phyloP scores from a whole-genome alignment of 2,888 invertebrate genomes.

The Limnephilus marmoratus region DNA sequence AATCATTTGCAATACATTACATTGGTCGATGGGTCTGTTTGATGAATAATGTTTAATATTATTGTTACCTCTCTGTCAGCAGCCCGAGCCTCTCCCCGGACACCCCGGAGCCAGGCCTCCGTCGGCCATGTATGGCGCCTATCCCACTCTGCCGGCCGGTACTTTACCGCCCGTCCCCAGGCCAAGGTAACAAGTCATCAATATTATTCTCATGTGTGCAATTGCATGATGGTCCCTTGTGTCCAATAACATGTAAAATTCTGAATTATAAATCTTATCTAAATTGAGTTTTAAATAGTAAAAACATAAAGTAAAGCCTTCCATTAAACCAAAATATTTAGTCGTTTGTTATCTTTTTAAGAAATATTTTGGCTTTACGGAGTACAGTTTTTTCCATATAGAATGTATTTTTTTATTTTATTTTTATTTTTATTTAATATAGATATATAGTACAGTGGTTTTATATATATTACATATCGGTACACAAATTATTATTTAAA shows the following conservation, averaged over 20 bases:
- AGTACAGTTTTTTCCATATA: too few relatives aligned
- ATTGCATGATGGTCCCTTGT: background rate
- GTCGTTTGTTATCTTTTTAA: too few relatives aligned
- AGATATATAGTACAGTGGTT: too few relatives aligned
- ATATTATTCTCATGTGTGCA: background rate
- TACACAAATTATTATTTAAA: too few relatives aligned
- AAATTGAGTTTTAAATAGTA: background rate
- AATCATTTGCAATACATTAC: too few relatives aligned
- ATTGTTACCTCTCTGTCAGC: slow-evolving; percentile 59
- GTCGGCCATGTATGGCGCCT: slow-evolving; percentile 89
- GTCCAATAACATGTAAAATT: background rate
- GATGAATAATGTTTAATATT: background rate
- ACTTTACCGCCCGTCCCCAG: slow-evolving; percentile 84
- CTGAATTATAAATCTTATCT: background rate
- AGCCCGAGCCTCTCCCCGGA: slow-evolving; percentile 84
- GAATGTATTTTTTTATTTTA: too few relatives aligned
- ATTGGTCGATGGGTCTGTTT: background rate
- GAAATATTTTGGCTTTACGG: too few relatives aligned
- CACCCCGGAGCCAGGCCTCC: slow-evolving; percentile 86
- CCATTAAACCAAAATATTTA: too few relatives aligned
- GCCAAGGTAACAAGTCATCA: slow-evolving; percentile 77
- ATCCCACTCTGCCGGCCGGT: slow-evolving; percentile 81
- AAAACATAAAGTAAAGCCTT: background rate
- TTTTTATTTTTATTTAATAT: too few relatives aligned
- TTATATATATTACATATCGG: too few relatives aligned